Base-by-base conservation (phyloP, 30 jellyfish, hydroid and myxozoan genomes). In the Morbakka virulenta region DNA sequence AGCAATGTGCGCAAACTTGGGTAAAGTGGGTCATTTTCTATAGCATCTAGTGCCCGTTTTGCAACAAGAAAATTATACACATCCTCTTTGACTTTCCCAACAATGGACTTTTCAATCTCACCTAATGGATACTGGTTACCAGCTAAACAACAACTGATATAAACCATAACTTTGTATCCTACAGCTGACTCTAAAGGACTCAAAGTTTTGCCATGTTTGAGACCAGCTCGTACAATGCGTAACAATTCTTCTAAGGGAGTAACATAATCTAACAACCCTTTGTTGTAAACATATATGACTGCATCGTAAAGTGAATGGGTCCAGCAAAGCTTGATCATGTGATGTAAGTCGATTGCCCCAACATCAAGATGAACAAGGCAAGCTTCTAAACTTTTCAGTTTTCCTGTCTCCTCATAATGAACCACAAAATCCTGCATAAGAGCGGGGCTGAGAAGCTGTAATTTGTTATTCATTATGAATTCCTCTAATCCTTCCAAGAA, bases 41-140 rank as follows among this genome's bases (percentile, higher is more conserved):
- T 66, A 2, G 88, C 11, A 48, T 62, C 70, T 52, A 81, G 88
- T 48, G 73, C 50, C 29, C 95, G 41, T 62, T 84, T 81, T 49
- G 50, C 73, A 20, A 86, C 82, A 2, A 93, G 11, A 33, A 86
- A 86, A 22, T 86, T 90, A 30, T 63, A 93, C 1, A 93, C 87
- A n/a, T 86, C 94, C 4, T 69, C 84, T 48, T 93, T 93, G 25
- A 93, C 99, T 9, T 72, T 50, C 3, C 77, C 33, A 9, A 78
- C 92, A 12, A 48, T 21, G 14, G 41, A 72, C 2, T 67, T 78
- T 22, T 79, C 91, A 22, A 93, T 93, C 48, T 41, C 20, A 6
- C 99, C 99, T 21, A 89, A 66, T 29, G 99, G 99, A 51, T 93
- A 93, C 62, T 93, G 99, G 67, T 83, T 80, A 12, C 99, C 99